Evolutionary conservation across 1,140 invertebrate species (phyloP).

Genomic region (Andrena cerasifolii): DNA sequence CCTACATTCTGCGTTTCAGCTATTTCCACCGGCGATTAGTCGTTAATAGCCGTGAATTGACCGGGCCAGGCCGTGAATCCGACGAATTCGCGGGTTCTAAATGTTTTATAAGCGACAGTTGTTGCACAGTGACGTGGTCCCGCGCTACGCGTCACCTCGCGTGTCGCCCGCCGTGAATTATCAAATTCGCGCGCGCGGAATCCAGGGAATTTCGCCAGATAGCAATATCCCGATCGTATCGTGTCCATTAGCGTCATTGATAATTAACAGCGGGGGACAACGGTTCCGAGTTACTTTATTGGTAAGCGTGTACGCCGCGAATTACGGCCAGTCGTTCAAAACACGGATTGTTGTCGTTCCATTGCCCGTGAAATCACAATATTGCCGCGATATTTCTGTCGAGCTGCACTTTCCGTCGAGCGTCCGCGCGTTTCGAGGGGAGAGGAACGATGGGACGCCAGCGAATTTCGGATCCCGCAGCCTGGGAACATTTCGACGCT

Average conservation of each 20-base stretch:
- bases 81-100: conserved; percentile 14
- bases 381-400: not conserved
- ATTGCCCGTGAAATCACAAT: not conserved
- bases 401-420: not conserved
- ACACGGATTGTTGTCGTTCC: not conserved
- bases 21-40: not conserved
- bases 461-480: too few species aligned
- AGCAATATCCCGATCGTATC: conserved; percentile 42
- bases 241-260: conserved; percentile 32
- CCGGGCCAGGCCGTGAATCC: not conserved
- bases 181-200: conserved; percentile 21
- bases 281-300: conserved; percentile 11
- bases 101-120: conserved; percentile 23
- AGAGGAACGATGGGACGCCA: too few species aligned
- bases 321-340: not conserved
- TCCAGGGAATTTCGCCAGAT: conserved; percentile 9
- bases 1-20: not conserved
- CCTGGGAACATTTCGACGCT: too few species aligned
- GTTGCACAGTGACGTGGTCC: not conserved
- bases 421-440: too few species aligned
- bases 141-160: not conserved
- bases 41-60: conserved; percentile 23
- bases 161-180: conserved; percentile 26
- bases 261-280: conserved; percentile 31
- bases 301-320: not conserved